These are phyloP conservation scores for Drosophila arawakana DNA, from an alignment of 1,140 invertebrate genomes.

Conservation along the genomic window DNA sequence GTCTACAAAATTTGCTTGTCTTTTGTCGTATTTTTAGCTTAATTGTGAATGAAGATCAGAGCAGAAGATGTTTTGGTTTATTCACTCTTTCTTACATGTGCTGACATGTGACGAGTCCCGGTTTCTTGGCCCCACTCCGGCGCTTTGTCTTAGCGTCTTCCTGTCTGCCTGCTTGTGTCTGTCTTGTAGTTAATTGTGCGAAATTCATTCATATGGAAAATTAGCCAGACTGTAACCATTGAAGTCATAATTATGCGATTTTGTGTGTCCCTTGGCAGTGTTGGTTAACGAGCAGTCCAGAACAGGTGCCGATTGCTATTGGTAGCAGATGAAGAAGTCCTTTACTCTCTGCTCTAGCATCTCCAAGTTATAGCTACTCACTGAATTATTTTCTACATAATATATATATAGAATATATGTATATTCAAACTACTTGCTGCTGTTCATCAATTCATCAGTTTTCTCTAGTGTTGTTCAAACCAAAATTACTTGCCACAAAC, in stretches of 20 bases:
- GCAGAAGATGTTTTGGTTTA: slow-evolving; percentile 11
- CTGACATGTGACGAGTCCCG: slow-evolving; percentile 61
- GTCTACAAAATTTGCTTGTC: slow-evolving; percentile 11
- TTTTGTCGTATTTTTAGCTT: slow-evolving; percentile 73
- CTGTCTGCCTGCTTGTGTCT: slow-evolving; percentile 28
- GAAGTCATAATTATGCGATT: slow-evolving; percentile 75
- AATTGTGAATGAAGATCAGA: slow-evolving; percentile 73
- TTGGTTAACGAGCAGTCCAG: slow-evolving; percentile 14
- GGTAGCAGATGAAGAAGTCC: background rate
- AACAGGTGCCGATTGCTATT: background rate
- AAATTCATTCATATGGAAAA: slow-evolving; percentile 78
- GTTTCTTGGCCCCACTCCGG: slow-evolving; percentile 9
- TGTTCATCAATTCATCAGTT: background rate
- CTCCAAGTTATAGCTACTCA: no score
- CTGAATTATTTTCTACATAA: no score
- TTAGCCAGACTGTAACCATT: slow-evolving; percentile 78
- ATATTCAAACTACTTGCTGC: background rate
- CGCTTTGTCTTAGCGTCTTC: background rate
- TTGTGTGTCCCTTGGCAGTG: background rate
- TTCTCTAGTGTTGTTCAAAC: background rate
- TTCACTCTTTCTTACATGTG: slow-evolving; percentile 40
- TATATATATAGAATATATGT: no score
- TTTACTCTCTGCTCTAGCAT: no score
- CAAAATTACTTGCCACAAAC: background rate
- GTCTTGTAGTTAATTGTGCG: slow-evolving; percentile 68